phyloP scores from a whole-genome alignment of 2,113 vertebrate genomes.

The Macroglossus sobrinus region DNA sequence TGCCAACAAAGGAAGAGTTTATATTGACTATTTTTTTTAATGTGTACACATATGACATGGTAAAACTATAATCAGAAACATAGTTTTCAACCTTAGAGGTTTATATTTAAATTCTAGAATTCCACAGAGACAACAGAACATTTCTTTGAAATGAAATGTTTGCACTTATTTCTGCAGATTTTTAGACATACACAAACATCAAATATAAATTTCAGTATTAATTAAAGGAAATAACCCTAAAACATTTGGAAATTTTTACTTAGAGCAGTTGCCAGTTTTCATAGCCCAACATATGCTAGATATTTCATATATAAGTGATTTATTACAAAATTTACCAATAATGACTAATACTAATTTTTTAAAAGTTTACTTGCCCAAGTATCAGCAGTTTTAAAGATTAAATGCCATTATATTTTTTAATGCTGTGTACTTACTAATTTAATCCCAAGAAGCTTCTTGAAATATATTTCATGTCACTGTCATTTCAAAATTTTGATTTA shows the following conservation, averaged over 20 bases:
- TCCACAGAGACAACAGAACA: conserved; percentile 39
- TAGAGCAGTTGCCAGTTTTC: conserved; percentile 65
- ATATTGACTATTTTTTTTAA: conserved; percentile 70
- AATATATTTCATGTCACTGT: neutral
- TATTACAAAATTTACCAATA: conserved; percentile 67
- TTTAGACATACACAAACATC: conserved; percentile 62
- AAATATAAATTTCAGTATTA: conserved; percentile 65
- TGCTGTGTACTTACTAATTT: conserved; percentile 16
- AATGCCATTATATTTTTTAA: conserved; percentile 42
- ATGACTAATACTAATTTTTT: conserved; percentile 56
- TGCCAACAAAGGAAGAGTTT: conserved; percentile 70
- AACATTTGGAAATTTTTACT: conserved; percentile 59
- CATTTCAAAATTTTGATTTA: conserved; percentile 37
- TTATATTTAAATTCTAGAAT: conserved; percentile 71
- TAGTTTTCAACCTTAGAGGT: conserved; percentile 51
- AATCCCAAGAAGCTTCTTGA: conserved; percentile 21
- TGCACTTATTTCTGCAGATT: conserved; percentile 45
- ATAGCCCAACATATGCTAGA: conserved; percentile 58
- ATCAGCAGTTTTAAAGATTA: conserved; percentile 61
- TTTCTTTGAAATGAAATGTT: conserved; percentile 59
- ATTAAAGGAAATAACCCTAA: conserved; percentile 76
- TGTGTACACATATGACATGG: conserved; percentile 42
- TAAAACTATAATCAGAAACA: conserved; percentile 59
- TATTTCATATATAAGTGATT: conserved; percentile 73
- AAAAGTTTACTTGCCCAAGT: conserved; percentile 56